These are phyloP conservation scores for Scleropages formosus DNA, from an alignment of 2,797 vertebrate species.

Conservation along the genomic window DNA sequence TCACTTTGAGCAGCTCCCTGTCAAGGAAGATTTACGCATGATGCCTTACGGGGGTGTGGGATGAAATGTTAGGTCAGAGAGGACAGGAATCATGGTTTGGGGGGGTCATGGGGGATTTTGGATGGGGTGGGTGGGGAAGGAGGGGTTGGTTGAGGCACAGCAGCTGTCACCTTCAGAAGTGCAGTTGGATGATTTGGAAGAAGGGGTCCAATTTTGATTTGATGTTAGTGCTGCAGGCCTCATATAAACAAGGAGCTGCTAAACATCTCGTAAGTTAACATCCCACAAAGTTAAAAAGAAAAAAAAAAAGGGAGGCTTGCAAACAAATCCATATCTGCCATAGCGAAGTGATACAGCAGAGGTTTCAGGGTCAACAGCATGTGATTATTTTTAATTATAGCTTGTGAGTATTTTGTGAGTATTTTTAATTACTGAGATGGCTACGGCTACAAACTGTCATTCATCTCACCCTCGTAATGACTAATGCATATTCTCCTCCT, in stretches of 20 bases:
- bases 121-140: too few relatives aligned
- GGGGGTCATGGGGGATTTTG: neutral
- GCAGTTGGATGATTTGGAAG: neutral
- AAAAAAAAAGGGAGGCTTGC: neutral
- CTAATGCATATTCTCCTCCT: constrained; percentile 16
- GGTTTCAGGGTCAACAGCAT: constrained; percentile 13
- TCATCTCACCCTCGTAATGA: constrained; percentile 18
- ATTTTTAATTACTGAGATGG: constrained; percentile 31
- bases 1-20: constrained; percentile 19
- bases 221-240: neutral
- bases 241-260: neutral
- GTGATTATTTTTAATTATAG: neutral
- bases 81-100: neutral
- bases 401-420: neutral
- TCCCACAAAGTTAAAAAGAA: neutral
- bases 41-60: constrained; percentile 1
- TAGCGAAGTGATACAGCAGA: constrained; percentile 25
- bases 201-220: neutral
- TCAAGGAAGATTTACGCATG: constrained; percentile 24
- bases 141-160: neutral
- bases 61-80: neutral
- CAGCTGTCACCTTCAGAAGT: neutral
- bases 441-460: constrained; percentile 30
- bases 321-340: constrained; percentile 11
- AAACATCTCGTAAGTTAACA: too few relatives aligned